Conservation (phyloP, 2,113 vertebrate genomes). For the Furnarius figulus region DNA sequence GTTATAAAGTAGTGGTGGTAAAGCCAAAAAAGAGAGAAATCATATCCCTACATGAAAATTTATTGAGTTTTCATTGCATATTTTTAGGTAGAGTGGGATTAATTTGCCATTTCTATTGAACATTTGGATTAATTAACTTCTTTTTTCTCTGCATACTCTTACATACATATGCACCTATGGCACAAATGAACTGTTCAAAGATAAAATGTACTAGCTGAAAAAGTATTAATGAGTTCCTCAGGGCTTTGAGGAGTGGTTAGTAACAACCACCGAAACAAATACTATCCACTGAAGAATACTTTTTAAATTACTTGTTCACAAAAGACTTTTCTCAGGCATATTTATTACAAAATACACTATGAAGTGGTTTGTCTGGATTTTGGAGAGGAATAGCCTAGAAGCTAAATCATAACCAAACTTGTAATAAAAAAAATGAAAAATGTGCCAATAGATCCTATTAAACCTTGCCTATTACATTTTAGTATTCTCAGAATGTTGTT, state of each 20-base stretch:
- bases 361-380: slow-evolving; percentile 20
- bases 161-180: neutral
- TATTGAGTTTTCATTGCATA: neutral
- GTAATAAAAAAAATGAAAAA: neutral
- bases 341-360: neutral
- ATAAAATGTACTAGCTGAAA: neutral
- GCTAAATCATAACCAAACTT: neutral
- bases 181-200: neutral
- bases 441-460: neutral
- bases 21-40: neutral
- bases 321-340: neutral
- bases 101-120: neutral
- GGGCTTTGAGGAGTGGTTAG: neutral
- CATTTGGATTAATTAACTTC: neutral
- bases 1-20: neutral
- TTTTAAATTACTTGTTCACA: neutral
- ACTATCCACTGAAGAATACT: neutral
- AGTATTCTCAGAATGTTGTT: neutral
- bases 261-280: slow-evolving; percentile 23
- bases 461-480: neutral
- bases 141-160: neutral
- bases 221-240: neutral
- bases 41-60: neutral
- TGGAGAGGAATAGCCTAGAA: neutral
- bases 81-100: neutral